Percentiles rank a stretch among this genome's conserved stretches.
These are phyloP conservation scores for Arizona elegans DNA, from an alignment of 2,113 vertebrate species.

Conservation along the genomic window DNA sequence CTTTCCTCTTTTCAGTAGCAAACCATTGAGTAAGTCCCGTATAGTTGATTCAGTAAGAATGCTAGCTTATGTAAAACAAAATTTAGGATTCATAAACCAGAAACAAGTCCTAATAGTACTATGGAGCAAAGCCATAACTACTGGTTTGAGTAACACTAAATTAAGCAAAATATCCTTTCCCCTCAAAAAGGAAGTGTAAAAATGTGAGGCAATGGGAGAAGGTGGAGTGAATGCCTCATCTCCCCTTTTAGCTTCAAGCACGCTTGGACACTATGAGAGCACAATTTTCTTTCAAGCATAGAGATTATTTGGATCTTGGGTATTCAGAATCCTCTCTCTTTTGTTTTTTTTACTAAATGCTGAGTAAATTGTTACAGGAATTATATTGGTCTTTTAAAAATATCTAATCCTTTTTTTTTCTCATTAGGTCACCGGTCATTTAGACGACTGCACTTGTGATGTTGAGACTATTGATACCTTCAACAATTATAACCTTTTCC, in stretches of 20 bases:
- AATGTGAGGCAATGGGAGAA: neutral
- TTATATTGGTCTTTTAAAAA: neutral
- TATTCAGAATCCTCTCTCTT: neutral
- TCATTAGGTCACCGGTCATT: slow-evolving; percentile 81
- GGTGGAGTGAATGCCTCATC: neutral
- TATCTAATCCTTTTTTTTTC: neutral
- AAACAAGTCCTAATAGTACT: neutral
- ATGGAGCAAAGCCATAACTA: neutral
- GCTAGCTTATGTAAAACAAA: neutral
- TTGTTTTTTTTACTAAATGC: neutral
- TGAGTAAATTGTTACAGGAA: neutral
- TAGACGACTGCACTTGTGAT: slow-evolving; percentile 92
- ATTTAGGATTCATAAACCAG: neutral
- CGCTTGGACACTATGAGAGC: neutral
- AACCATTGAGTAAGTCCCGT: neutral
- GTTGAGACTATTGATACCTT: slow-evolving; percentile 89
- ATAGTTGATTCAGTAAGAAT: neutral
- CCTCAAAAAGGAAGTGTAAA: neutral
- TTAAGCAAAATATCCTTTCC: neutral
- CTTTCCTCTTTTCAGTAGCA: no score
- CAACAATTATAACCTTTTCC: slow-evolving; percentile 87
- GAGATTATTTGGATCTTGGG: neutral
- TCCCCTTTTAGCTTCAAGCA: neutral
- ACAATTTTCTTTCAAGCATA: neutral
- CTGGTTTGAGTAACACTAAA: neutral